These are phyloP conservation scores for Salvelinus sp. DNA, from an alignment of 2,113 vertebrate genomes.

Conservation along the genomic window DNA sequence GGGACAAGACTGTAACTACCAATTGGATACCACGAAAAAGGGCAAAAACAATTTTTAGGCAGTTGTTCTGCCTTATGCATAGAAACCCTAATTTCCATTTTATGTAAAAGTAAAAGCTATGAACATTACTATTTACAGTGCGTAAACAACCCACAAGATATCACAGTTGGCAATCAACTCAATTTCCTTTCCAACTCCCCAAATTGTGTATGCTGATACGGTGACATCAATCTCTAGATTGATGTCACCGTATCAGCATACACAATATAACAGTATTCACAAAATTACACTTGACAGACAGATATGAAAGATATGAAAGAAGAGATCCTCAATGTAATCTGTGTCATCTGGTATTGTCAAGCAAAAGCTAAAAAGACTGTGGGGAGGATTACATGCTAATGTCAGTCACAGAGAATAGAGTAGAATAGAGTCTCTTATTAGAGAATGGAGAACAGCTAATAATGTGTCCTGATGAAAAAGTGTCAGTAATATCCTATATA, in stretches of 20 bases:
- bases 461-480: background rate
- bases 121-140: background rate
- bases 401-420: conserved; percentile 40
- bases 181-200: background rate
- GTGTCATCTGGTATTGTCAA: conserved; percentile 32
- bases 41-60: no score
- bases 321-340: background rate
- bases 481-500: background rate
- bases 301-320: background rate
- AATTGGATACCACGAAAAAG: no score
- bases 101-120: no score
- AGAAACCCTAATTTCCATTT: no score
- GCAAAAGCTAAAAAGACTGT: conserved; percentile 54
- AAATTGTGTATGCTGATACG: background rate
- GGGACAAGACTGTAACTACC: no score
- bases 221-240: background rate
- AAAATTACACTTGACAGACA: background rate
- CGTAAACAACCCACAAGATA: background rate
- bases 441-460: background rate
- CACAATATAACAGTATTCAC: background rate
- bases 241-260: no score
- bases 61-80: no score
- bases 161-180: background rate
- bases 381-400: conserved; percentile 44
- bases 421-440: background rate